phyloP scores from a whole-genome alignment of 2,113 vertebrate genomes.

The Acanthisitta chloris region DNA sequence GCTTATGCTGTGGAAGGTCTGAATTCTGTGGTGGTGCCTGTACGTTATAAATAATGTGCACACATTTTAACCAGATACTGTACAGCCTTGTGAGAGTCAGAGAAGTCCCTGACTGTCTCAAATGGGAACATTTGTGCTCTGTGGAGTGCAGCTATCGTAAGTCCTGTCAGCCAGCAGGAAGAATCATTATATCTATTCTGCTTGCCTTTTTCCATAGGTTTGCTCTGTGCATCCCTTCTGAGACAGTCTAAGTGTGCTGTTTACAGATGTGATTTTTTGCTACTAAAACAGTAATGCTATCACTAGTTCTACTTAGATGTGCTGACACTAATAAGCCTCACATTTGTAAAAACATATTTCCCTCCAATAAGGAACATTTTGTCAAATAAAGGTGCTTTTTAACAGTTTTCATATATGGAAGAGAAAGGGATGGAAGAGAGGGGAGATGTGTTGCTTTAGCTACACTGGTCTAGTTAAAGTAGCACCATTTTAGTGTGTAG shows the following conservation, averaged over 20 bases:
- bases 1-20: background rate
- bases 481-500: constrained; percentile 50
- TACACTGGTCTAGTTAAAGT: constrained; percentile 22
- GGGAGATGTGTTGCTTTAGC: background rate
- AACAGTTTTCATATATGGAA: background rate
- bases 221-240: background rate
- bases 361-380: background rate
- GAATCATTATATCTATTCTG: background rate
- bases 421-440: background rate
- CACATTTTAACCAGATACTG: background rate
- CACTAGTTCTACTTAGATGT: background rate
- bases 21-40: background rate
- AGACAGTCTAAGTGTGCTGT: background rate
- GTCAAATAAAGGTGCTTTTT: background rate
- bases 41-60: background rate
- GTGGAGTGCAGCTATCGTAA: background rate
- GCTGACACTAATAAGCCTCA: background rate
- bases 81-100: background rate
- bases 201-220: background rate
- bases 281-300: background rate
- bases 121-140: background rate
- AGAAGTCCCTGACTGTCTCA: background rate
- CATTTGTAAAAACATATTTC: background rate
- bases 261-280: background rate
- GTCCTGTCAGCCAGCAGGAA: background rate